phyloP scores from a whole-genome alignment of 2,113 vertebrate species.

The Pedionomus torquatus region DNA sequence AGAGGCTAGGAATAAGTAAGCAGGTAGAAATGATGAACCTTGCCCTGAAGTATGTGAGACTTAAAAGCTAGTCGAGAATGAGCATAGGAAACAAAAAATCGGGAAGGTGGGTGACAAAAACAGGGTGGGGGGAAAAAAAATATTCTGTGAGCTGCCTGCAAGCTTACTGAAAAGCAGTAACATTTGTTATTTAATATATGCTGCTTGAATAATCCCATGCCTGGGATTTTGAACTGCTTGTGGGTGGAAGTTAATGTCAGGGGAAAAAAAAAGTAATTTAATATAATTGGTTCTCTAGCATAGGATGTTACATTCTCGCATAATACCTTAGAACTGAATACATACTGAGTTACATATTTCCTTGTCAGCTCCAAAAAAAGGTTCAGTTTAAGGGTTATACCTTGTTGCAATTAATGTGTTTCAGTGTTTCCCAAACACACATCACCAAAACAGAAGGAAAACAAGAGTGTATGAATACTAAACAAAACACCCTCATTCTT shows the following conservation, averaged over 20 bases:
- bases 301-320: neutral
- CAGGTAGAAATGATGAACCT: neutral
- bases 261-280: neutral
- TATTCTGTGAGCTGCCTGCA: neutral
- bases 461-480: neutral
- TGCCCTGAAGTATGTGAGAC: neutral
- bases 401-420: neutral
- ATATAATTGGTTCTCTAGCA: neutral
- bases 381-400: neutral
- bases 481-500: neutral
- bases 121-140: neutral
- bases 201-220: neutral
- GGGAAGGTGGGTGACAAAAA: neutral
- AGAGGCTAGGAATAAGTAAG: neutral
- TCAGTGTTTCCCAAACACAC: neutral
- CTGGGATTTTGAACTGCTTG: neutral
- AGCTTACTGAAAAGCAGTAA: fast-evolving
- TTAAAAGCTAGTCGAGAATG: neutral
- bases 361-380: neutral
- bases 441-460: neutral
- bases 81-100: neutral
- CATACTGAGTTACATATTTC: neutral
- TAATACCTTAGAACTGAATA: neutral
- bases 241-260: neutral
- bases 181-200: neutral